Conservation (phyloP, 2,888 invertebrate species). For the Hypercompe scribonia region DNA sequence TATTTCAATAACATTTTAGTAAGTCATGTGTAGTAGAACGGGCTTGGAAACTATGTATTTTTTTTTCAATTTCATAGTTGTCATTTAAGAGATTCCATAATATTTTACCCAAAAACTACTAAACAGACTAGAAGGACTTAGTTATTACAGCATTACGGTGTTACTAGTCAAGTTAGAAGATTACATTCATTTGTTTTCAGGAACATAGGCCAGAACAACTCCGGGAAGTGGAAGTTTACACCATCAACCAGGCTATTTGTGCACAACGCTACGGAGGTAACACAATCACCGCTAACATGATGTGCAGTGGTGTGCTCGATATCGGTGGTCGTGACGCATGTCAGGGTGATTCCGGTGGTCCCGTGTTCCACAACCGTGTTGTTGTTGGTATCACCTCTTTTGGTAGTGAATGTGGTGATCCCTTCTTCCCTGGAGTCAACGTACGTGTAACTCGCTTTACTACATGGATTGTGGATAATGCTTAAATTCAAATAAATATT, state of each 20-base stretch:
- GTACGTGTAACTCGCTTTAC: constrained; percentile 23
- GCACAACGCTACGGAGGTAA: background rate
- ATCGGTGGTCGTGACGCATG: constrained; percentile 31
- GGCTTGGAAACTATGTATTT: background rate
- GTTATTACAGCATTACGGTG: too few relatives aligned
- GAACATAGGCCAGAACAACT: constrained; percentile 48
- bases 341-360: constrained; percentile 67
- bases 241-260: background rate
- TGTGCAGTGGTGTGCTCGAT: constrained; percentile 26
- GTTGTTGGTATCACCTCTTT: constrained; percentile 64
- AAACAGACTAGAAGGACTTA: too few relatives aligned
- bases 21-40: too few relatives aligned
- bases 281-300: background rate
- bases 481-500: background rate
- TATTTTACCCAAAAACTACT: too few relatives aligned
- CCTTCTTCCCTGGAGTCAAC: constrained; percentile 49
- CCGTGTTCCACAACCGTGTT: constrained; percentile 62
- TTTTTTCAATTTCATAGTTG: background rate
- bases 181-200: background rate
- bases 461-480: constrained; percentile 28
- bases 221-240: constrained; percentile 57
- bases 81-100: too few relatives aligned
- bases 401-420: constrained; percentile 54
- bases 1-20: too few relatives aligned
- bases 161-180: too few relatives aligned